phyloP scores from a whole-genome alignment of 2,888 invertebrate species.

The Pegoplata infirma region DNA sequence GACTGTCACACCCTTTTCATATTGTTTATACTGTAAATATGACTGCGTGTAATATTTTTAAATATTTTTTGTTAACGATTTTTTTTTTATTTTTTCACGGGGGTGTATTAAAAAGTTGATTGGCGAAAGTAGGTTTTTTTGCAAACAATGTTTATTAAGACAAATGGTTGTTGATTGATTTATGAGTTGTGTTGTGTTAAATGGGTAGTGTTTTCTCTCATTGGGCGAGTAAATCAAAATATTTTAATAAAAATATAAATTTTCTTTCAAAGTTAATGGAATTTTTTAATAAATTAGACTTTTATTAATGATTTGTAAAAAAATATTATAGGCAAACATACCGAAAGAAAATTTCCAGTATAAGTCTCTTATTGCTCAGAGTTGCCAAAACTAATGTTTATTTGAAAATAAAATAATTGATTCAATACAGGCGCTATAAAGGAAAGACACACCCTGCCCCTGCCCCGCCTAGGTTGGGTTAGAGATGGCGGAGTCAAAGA shows the following conservation, averaged over 20 bases:
- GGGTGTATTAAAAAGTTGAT: constrained; percentile 7
- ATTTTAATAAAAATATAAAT: neutral
- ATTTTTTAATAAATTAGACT: neutral
- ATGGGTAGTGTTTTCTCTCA: neutral
- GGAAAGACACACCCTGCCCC: too few relatives aligned
- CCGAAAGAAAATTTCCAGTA: too few relatives aligned
- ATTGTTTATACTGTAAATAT: constrained; percentile 59
- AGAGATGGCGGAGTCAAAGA: too few relatives aligned
- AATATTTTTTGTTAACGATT: constrained; percentile 53
- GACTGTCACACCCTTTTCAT: constrained; percentile 64
- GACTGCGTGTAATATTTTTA: constrained; percentile 58
- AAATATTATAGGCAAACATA: too few relatives aligned
- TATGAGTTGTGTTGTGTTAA: constrained; percentile 30
- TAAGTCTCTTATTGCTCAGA: too few relatives aligned
- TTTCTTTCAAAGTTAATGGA: neutral
- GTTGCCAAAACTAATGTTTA: too few relatives aligned
- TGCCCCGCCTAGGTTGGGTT: too few relatives aligned
- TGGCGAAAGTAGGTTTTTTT: constrained; percentile 24
- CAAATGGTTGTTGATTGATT: constrained; percentile 70
- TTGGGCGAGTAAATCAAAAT: neutral
- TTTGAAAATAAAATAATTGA: too few relatives aligned
- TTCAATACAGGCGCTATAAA: too few relatives aligned
- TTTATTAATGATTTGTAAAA: neutral
- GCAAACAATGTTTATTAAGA: constrained; percentile 72
- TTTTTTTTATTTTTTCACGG: constrained; percentile 33